Conservation (phyloP, 2,888 invertebrate genomes). For the Exephanes ischioxanthus region DNA sequence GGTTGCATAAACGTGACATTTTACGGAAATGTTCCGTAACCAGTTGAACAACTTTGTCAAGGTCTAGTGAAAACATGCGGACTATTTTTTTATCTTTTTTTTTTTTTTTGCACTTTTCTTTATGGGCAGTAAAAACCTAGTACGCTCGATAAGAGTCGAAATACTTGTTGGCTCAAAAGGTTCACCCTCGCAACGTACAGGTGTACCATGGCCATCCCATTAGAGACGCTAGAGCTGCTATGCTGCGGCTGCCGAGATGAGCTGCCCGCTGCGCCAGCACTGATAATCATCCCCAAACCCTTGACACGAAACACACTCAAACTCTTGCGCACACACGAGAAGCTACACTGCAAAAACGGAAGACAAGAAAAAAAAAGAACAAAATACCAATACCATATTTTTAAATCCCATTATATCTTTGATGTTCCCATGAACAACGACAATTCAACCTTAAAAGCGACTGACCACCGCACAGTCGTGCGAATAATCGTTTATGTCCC, state of each 20-base stretch:
- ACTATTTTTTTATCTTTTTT: neutral
- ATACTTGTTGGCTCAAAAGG: conserved; percentile 30
- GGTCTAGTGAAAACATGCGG: conserved; percentile 26
- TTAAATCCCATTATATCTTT: conserved; percentile 17
- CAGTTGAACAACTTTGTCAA: conserved; percentile 55
- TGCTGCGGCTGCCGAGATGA: conserved; percentile 82
- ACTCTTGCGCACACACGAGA: conserved; percentile 23
- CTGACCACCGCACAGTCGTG: conserved; percentile 17
- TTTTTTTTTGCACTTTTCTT: neutral
- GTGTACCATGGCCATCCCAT: conserved; percentile 74
- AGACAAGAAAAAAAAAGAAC: neutral
- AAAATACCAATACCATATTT: conserved; percentile 2
- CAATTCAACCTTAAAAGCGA: conserved; percentile 15
- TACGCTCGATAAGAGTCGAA: conserved; percentile 43
- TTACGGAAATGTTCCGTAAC: conserved; percentile 38
- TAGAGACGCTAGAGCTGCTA: conserved; percentile 83
- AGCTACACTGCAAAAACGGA: neutral
- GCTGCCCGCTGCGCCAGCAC: conserved; percentile 83
- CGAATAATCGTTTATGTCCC: conserved; percentile 11
- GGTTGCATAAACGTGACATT: conserved; percentile 43
- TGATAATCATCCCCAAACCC: conserved; percentile 79
- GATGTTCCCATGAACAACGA: conserved; percentile 11
- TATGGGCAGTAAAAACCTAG: neutral
- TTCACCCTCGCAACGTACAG: conserved; percentile 63
- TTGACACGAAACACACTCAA: conserved; percentile 4